phyloP scores from a whole-genome alignment of 2,797 vertebrate species.

The Oophaga sylvatica region DNA sequence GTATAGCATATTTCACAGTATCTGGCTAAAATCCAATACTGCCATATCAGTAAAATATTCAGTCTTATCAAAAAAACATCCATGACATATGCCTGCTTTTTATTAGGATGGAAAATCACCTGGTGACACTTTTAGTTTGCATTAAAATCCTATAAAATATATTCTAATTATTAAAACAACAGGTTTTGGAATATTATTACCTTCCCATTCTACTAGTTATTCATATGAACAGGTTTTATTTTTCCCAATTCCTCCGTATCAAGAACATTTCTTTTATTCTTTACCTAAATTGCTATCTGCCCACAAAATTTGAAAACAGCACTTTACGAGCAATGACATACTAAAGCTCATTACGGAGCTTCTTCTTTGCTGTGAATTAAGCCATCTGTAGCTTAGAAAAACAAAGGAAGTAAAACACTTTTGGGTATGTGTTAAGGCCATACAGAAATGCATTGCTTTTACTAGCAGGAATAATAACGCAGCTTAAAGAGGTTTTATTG shows the following conservation, averaged over 20 bases:
- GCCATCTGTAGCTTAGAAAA: slow-evolving; percentile 55
- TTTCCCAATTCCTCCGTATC: slow-evolving; percentile 35
- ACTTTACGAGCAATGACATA: slow-evolving; percentile 40
- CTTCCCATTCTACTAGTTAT: slow-evolving; percentile 25
- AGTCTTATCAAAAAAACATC: background rate
- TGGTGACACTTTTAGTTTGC: background rate
- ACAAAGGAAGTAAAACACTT: slow-evolving; percentile 48
- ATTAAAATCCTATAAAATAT: slow-evolving; percentile 27
- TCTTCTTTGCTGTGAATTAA: slow-evolving; percentile 33
- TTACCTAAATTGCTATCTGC: slow-evolving; percentile 41
- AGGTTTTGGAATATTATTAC: slow-evolving; percentile 29
- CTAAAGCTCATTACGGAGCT: slow-evolving; percentile 44
- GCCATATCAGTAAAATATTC: background rate
- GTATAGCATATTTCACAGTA: background rate
- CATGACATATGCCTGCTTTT: background rate
- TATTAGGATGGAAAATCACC: background rate
- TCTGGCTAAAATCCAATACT: background rate
- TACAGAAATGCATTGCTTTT: slow-evolving; percentile 18
- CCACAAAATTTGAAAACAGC: slow-evolving; percentile 47
- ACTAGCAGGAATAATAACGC: slow-evolving; percentile 19
- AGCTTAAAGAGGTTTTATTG: slow-evolving; percentile 23
- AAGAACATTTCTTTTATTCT: slow-evolving; percentile 34
- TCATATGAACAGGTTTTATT: slow-evolving; percentile 39
- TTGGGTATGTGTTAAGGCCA: slow-evolving; percentile 25
- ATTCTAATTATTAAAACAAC: slow-evolving; percentile 25